A percentile compares a stretch with the other conserved stretches of the same genome.
These are phyloP conservation scores for Scolopax bukidnonensis DNA, from an alignment of 2,797 vertebrate genomes.

Conservation along the genomic window DNA sequence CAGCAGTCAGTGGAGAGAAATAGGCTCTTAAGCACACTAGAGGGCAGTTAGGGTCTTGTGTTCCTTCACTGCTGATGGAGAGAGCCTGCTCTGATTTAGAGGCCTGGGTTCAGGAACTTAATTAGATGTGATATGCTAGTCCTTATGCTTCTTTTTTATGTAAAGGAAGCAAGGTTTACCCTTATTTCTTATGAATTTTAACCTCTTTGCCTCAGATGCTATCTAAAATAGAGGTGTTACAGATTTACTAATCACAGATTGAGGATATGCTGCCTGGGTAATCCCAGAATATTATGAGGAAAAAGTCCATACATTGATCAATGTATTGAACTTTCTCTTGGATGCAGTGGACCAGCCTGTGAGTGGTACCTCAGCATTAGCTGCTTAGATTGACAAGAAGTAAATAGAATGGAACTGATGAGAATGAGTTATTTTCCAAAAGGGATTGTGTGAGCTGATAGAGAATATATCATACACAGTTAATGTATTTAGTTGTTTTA, in stretches of 20 bases:
- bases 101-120: background rate
- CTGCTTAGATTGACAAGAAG: background rate
- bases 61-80: background rate
- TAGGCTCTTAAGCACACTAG: constrained; percentile 43
- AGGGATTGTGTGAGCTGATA: background rate
- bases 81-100: background rate
- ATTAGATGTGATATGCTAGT: background rate
- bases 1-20: constrained; percentile 6
- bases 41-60: constrained; percentile 49
- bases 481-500: background rate
- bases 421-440: background rate
- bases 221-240: background rate
- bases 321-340: background rate
- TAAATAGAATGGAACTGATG: background rate
- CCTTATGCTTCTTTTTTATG: background rate
- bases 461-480: background rate
- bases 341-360: background rate
- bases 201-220: background rate
- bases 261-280: background rate
- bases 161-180: background rate
- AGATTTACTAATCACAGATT: background rate
- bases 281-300: background rate
- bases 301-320: background rate
- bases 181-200: background rate
- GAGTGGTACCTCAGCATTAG: background rate